These are phyloP conservation scores for Fopius arisanus DNA, from an alignment of 1,140 invertebrate genomes.

Conservation along the genomic window DNA sequence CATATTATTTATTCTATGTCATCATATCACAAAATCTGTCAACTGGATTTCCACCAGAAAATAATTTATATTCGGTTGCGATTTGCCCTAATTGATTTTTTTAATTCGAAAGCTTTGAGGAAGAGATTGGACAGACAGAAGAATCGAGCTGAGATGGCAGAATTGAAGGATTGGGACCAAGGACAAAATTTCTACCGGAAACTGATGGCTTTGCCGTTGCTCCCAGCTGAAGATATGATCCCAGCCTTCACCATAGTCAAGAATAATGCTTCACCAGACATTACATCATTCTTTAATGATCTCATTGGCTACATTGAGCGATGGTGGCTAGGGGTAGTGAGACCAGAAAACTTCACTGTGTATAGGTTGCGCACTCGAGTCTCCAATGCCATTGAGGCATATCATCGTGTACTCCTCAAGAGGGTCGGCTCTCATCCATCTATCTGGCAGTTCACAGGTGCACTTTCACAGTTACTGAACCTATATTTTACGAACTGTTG, in stretches of 20 bases:
- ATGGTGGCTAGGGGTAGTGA: not conserved
- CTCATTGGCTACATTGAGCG: not conserved
- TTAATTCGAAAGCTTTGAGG: too few species aligned
- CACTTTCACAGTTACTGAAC: too few species aligned
- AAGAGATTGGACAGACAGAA: not conserved
- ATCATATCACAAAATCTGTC: too few species aligned
- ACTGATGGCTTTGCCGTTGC: not conserved
- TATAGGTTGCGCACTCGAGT: not conserved
- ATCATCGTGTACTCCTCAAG: not conserved
- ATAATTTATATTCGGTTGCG: too few species aligned
- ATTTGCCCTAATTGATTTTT: too few species aligned
- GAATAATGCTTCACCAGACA: not conserved
- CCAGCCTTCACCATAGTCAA: not conserved
- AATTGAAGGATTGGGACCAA: not conserved
- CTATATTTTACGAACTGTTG: too few species aligned
- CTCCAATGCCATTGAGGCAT: not conserved
- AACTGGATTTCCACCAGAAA: too few species aligned
- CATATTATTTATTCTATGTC: too few species aligned
- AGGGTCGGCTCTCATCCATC: not conserved
- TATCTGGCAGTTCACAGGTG: not conserved
- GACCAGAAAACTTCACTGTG: not conserved
- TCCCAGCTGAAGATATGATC: not conserved
- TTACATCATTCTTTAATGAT: not conserved
- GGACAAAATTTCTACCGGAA: not conserved
- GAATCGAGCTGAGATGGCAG: not conserved